Base-by-base conservation (phyloP, 1,140 invertebrate genomes). In the Drosophila bifasciata region DNA sequence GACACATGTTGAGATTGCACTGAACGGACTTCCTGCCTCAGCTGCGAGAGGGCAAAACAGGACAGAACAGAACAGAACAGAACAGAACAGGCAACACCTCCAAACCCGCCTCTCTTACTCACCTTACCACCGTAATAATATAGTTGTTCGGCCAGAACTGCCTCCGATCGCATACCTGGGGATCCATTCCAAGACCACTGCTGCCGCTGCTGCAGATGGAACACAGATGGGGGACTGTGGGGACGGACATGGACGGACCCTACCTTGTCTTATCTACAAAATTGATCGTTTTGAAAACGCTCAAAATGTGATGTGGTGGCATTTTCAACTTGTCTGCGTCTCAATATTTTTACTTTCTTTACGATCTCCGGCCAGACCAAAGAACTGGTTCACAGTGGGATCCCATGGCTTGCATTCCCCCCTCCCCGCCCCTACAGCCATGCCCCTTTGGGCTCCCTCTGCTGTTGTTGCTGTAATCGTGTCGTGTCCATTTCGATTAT, bases 241-340 rank as follows among this genome's bases (percentile, higher is more conserved):
- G 36, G 16, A 51, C 15, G 36, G 36, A 51, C 25, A 11, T 25
- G 28, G 25, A 19, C 9, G 28, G 25, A 41, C 61, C 28, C 32
- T 36, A 36, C 23, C 28, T 55, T 68, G 67, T 63, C 88, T 90
- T 90, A 90, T 90, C 89, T 79, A 45, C 46, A 71, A 77, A 84
- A 90, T 89, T 83, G 89, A 90, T 90, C 89, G 89, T 90, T 90
- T 90, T 90, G 74, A 79, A 90, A 90, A 90, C 86, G 89, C 79
- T 88, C 83, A 73, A 79, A 88, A 90, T 86, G 84, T 90, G 89
- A 89, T 90, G 89, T 90, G 89, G 89, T 90, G 89, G 89, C 89
- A 90, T 90, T 90, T 90, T 89, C 84, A 83, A 86, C 89, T 90
- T 90, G 89, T 90, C 89, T 86, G 89, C 89, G 73, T 89, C 81